Conservation (phyloP, 2,113 vertebrate genomes). For the Chelonoidis abingdonii region DNA sequence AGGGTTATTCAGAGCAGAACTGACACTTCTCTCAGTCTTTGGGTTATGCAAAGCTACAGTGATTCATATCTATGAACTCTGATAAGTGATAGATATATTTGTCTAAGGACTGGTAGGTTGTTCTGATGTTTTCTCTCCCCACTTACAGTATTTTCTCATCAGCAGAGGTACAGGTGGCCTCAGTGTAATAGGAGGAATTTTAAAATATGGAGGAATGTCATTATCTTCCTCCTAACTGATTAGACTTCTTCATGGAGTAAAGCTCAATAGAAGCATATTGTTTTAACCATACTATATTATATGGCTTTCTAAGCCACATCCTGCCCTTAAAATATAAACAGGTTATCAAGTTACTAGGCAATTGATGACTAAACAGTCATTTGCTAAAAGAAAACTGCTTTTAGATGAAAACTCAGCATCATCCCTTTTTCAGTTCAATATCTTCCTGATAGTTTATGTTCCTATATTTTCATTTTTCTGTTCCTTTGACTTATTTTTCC, state of each 20-base stretch:
- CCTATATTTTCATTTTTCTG: not conserved
- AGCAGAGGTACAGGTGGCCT: not conserved
- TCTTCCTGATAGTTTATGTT: not conserved
- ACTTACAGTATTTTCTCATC: not conserved
- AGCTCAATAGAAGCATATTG: not conserved
- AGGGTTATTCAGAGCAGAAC: rapidly evolving
- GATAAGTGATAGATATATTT: not conserved
- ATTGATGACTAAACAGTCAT: not conserved
- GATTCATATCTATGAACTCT: not conserved
- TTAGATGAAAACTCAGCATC: not conserved
- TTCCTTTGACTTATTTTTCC: not conserved
- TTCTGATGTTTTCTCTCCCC: not conserved
- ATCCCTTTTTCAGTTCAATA: not conserved
- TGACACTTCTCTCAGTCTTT: rapidly evolving
- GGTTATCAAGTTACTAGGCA: not conserved
- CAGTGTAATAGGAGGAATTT: not conserved
- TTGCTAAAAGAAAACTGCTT: not conserved
- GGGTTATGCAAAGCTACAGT: no score
- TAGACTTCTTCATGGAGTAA: not conserved
- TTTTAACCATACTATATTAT: not conserved
- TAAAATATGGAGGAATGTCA: not conserved
- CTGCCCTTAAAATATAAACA: not conserved
- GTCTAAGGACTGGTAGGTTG: not conserved
- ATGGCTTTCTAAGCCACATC: not conserved
- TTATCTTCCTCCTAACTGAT: not conserved